Base-by-base conservation (phyloP, 2,113 vertebrate genomes). In the Delphinapterus leucas region DNA sequence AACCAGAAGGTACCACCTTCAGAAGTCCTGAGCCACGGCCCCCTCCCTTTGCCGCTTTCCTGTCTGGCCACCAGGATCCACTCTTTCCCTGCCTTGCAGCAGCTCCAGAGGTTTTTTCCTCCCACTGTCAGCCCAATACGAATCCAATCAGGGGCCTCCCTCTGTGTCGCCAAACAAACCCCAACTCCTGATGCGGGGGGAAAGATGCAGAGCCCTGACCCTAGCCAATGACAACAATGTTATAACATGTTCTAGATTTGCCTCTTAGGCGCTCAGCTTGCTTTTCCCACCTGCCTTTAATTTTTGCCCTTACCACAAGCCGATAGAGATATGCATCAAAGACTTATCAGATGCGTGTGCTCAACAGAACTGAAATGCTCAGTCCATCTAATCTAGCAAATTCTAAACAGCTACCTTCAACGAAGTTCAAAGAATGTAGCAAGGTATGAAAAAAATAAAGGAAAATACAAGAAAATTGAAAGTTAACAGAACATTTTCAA, bases 211-310 rank as follows among this genome's bases (percentile, higher is more conserved):
- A 83, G 90, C 58, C 67, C 90, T 90, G 92, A 95, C 96, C 70
- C 94, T 77, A 67, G 97, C 97, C 96, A 97, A 95, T 94, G 94
- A 97, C 73, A 98, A 97, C 95, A 97, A 93, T 97, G 92, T 97
- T 86, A 84, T 94, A 96, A 93, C 97, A 97, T 97, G 97, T 95
- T 98, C 96, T 97, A 96, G 96, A 93, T 97, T 97, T 98, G 95
- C 96, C 84, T 97, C 76, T 67, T 65, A 95, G 94, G 97, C 82
- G 0, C 55, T 23, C 5, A 13, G 93, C 90, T 97, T 80, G 95
- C 87, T 97, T 96, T 94, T 88, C 92, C 93, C 97, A 97, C 97
- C 97, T 98, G 98, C 85, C 96, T 98, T 98, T 97, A 98, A 98
- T 98, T 98, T 97, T 77, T 96, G 76, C 41, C 70, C 81, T 96